Percentiles rank a stretch among this genome's conserved stretches.
Evolutionary conservation across 2,113 vertebrate species (phyloP).

Genomic region (Plecotus auritus): DNA sequence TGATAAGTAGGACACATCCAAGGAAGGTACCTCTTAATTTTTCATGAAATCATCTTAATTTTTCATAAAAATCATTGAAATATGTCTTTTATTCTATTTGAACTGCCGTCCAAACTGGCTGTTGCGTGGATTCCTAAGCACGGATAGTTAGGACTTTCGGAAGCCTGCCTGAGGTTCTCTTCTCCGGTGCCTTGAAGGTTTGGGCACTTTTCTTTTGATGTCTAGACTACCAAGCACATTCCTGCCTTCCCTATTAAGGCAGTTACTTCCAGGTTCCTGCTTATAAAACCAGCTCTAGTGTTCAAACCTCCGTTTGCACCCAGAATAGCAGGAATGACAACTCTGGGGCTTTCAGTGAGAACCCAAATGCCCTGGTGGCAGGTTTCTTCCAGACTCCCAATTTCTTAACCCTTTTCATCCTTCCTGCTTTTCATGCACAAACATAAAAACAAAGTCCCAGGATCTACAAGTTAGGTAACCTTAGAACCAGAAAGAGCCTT

Average conservation of each 20-base stretch:
- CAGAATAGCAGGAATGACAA: neutral
- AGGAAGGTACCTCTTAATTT: neutral
- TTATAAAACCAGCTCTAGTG: neutral
- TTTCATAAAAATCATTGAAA: neutral
- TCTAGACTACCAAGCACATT: neutral
- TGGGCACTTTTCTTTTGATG: neutral
- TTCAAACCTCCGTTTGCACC: neutral
- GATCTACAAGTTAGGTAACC: neutral
- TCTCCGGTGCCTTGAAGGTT: neutral
- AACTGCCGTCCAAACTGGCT: accelerated
- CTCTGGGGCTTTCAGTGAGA: neutral
- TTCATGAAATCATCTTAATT: neutral
- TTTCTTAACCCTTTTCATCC: neutral
- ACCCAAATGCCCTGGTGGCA: neutral
- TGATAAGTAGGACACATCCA: neutral
- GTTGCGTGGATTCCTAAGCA: neutral
- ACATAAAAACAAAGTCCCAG: neutral
- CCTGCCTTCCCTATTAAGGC: neutral
- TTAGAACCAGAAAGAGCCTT: neutral
- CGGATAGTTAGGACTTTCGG: neutral
- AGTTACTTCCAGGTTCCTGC: neutral
- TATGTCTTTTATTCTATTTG: neutral
- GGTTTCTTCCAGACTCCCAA: neutral
- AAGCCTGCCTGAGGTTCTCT: neutral
- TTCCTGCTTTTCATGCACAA: neutral